Evolutionary conservation across 2,797 vertebrate species (phyloP).

Genomic region (Todus mexicanus): DNA sequence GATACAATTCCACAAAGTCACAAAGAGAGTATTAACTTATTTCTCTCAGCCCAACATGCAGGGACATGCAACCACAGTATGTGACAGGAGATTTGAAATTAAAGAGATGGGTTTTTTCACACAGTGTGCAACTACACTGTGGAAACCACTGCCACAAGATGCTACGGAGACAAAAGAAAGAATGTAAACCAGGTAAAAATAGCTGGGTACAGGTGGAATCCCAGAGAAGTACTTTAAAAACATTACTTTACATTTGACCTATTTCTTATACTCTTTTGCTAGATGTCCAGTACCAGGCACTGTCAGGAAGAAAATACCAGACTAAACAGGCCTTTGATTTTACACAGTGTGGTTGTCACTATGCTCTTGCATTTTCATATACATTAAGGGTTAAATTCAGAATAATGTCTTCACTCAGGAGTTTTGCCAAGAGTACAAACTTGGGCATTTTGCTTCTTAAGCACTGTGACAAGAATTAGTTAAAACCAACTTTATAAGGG

Average conservation of each 20-base stretch:
- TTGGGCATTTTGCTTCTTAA: not conserved
- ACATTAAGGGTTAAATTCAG: constrained; percentile 12
- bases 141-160: not conserved
- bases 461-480: constrained; percentile 27
- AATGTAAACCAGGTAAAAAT: not conserved
- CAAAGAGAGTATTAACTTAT: not conserved
- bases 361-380: not conserved
- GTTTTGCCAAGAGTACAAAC: constrained; percentile 10
- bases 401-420: not conserved
- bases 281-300: not conserved
- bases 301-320: not conserved
- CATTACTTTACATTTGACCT: not conserved
- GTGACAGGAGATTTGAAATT: not conserved
- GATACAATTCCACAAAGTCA: not conserved
- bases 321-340: not conserved
- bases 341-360: not conserved
- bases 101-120: not conserved
- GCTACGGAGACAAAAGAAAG: not conserved
- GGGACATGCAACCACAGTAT: not conserved
- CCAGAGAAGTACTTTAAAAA: not conserved
- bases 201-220: not conserved
- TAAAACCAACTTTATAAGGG: constrained; percentile 23
- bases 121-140: fast-evolving
- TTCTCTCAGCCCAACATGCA: not conserved
- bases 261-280: not conserved